Base-by-base conservation (phyloP, 2,113 vertebrate genomes). In the Cepphus grylle region DNA sequence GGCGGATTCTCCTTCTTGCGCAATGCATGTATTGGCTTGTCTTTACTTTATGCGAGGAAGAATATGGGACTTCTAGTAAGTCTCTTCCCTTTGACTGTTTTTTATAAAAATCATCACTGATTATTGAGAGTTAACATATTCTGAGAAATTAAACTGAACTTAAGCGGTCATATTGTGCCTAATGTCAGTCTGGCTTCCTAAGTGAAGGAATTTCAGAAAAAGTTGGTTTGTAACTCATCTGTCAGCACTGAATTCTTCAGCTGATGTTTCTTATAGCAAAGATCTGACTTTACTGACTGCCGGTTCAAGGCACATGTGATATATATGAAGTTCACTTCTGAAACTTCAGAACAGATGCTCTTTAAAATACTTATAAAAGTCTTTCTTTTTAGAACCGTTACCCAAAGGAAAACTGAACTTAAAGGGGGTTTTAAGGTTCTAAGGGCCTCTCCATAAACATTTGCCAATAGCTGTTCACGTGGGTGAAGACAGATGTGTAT, bases 281-380 rank as follows among this genome's bases (percentile, higher is more conserved):
- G 79, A 61, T 76, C 52, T 58, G 78, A 70, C n/a, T 87, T 84
- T 21, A 56, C 49, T 42, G 65, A 30, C 56, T 72, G 79, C 67
- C n/a, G 90, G 56, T 81, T 96, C 58, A 82, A 45, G 71, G 36
- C 76, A 67, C 53, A 17, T 92, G 50, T 72, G 88, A 92, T 70
- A 50, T 47, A 11, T 21, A 29, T 49, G 56, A 81, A 82, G 77
- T 59, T 93, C 14, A 20, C 61, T 89, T 87, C 26, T 93, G 84
- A 90, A 94, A 45, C 86, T 83, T 92, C 72, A 69, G 74, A 96
- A 86, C 95, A 95, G 82, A 95, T 92, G 71, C 69, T 92, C 65
- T 90, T 94, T 82, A 74, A 92, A 92, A 43, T 47, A 73, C 59
- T 93, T 81, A 10, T 83, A 56, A 53, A 90, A 81, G 69, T 61